Conservation (phyloP, 1,140 invertebrate species). For the Potamilus streckersoni region DNA sequence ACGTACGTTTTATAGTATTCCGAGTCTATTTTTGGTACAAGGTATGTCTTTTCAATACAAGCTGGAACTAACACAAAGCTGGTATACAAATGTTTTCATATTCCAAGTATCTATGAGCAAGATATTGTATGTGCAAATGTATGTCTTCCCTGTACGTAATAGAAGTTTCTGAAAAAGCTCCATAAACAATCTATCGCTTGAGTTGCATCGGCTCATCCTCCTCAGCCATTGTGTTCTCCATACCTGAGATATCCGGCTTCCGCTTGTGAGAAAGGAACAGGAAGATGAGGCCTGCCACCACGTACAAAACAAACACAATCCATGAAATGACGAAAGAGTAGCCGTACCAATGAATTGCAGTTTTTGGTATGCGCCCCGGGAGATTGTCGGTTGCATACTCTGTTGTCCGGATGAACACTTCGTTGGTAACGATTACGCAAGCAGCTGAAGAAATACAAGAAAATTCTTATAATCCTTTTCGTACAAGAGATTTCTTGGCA, state of each 20-base stretch:
- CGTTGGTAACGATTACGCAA: conserved; percentile 82
- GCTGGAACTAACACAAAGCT: no score
- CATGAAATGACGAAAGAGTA: conserved; percentile 85
- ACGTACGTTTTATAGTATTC: no score
- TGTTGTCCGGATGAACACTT: conserved; percentile 80
- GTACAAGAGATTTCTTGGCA: no score
- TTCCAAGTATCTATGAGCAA: no score
- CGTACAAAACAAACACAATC: conserved; percentile 81
- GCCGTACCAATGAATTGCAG: conserved; percentile 69
- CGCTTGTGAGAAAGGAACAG: conserved; percentile 79
- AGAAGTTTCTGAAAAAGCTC: no score
- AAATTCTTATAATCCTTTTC: background rate
- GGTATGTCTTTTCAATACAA: no score
- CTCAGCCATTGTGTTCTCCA: conserved; percentile 83
- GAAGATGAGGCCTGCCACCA: conserved; percentile 78
- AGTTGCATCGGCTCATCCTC: conserved; percentile 81
- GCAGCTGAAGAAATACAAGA: conserved; percentile 71
- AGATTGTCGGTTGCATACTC: conserved; percentile 76
- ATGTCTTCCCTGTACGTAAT: no score
- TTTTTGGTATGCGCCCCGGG: conserved; percentile 78
- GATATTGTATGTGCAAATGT: no score
- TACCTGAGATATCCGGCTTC: conserved; percentile 78
- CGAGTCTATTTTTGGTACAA: no score
- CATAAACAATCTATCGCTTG: conserved; percentile 5
- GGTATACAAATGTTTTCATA: no score